Conservation (phyloP, 92 coral and sea anemone genomes). For the Epizoanthus scotinus region DNA sequence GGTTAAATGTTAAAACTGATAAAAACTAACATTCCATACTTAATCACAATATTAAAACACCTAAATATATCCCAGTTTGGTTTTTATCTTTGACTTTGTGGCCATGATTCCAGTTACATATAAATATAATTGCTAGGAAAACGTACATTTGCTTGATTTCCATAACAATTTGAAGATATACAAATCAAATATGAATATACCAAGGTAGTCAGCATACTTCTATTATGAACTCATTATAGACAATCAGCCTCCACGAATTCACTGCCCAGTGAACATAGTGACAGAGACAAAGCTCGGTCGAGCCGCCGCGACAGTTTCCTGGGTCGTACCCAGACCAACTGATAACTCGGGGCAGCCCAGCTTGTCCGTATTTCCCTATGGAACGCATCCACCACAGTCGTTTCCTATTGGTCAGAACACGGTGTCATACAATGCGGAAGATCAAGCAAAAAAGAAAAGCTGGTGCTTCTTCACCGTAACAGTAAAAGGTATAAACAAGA, state of each 20-base stretch:
- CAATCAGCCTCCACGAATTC: neutral
- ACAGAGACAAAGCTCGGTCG: constrained; percentile 8
- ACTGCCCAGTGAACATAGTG: constrained; percentile 18
- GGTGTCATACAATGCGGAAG: constrained; percentile 2
- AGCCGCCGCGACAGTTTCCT: neutral
- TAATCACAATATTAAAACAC: too few relatives aligned
- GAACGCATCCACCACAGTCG: neutral
- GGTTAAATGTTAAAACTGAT: too few relatives aligned
- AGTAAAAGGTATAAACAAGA: constrained; percentile 1
- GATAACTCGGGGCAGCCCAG: constrained; percentile 8
- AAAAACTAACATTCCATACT: too few relatives aligned
- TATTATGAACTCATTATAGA: neutral
- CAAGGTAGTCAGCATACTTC: too few relatives aligned
- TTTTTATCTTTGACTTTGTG: too few relatives aligned
- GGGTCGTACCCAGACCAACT: constrained; percentile 20
- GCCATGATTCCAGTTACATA: too few relatives aligned
- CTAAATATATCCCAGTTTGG: too few relatives aligned
- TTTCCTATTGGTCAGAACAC: constrained; percentile 27
- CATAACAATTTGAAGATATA: too few relatives aligned
- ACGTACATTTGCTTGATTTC: too few relatives aligned
- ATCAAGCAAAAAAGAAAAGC: neutral
- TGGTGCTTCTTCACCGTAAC: constrained; percentile 27
- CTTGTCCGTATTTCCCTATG: neutral
- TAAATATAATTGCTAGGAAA: too few relatives aligned
- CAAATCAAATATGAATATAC: too few relatives aligned